A percentile compares a stretch with the other conserved stretches of the same genome.
Evolutionary conservation across 2,888 invertebrate genomes (phyloP).

Genomic region (Cheiracanthium punctorium): DNA sequence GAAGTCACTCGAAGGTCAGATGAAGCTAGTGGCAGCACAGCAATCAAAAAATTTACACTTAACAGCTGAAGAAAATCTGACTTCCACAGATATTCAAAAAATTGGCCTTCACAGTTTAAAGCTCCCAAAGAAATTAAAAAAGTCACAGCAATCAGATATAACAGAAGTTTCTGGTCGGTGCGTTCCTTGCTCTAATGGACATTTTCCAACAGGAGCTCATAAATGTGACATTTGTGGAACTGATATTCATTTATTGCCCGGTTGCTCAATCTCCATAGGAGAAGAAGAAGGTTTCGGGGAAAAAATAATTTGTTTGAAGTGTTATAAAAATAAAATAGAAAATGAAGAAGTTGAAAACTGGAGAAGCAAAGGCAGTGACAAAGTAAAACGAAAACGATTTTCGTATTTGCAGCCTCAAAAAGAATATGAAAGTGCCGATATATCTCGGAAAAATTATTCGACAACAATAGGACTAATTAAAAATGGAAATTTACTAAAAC

Average conservation of each 20-base stretch:
- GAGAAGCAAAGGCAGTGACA: neutral
- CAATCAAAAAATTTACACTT: too few species aligned
- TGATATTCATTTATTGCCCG: neutral
- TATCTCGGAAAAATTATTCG: neutral
- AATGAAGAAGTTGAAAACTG: neutral
- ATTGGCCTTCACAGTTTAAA: too few species aligned
- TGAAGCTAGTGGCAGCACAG: neutral
- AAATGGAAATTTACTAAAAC: neutral
- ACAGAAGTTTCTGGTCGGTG: too few species aligned
- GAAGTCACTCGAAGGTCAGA: neutral
- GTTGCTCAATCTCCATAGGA: neutral
- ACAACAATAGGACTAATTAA: neutral
- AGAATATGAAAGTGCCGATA: neutral
- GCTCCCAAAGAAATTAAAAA: too few species aligned
- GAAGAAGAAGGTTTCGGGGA: neutral
- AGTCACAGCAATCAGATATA: too few species aligned
- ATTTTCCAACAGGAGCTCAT: neutral
- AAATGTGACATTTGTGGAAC: too few species aligned
- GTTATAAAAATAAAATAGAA: neutral
- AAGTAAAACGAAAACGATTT: neutral
- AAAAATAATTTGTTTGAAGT: neutral
- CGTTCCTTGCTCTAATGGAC: neutral
- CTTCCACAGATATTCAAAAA: too few species aligned
- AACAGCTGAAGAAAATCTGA: too few species aligned
- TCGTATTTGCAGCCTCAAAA: neutral